Percentiles rank a stretch among this genome's conserved stretches.
These are phyloP conservation scores for Escarpia spicata DNA, from an alignment of 2,888 invertebrate species.

Conservation along the genomic window DNA sequence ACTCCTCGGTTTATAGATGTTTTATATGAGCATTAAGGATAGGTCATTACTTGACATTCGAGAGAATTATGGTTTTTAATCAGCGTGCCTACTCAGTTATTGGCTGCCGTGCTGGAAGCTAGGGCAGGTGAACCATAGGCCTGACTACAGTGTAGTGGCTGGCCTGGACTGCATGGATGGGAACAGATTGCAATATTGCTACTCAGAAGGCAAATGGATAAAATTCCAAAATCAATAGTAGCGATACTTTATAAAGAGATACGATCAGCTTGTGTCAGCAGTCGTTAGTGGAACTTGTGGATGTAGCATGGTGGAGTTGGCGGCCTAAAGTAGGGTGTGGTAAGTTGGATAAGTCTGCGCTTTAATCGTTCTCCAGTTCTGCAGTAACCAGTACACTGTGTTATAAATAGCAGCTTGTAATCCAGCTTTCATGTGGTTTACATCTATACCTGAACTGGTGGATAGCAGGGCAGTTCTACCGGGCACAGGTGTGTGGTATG, in stretches of 20 bases:
- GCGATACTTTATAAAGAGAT: background rate
- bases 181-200: background rate
- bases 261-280: background rate
- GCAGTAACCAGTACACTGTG: background rate
- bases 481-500: background rate
- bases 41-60: background rate
- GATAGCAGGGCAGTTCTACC: background rate
- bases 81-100: background rate
- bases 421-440: background rate
- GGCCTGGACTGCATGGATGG: background rate
- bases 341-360: background rate
- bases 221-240: background rate
- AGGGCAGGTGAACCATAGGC: background rate
- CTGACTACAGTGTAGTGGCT: background rate
- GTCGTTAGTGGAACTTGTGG: background rate
- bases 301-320: background rate
- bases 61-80: slow-evolving; percentile 16
- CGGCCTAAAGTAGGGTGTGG: background rate
- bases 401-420: background rate
- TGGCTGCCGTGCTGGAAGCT: background rate
- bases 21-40: slow-evolving; percentile 16
- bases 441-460: background rate
- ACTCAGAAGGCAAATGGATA: background rate
- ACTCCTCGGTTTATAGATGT: background rate
- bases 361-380: background rate